These are phyloP conservation scores for Notodonta ziczac DNA, from an alignment of 2,888 invertebrate genomes.

Conservation along the genomic window DNA sequence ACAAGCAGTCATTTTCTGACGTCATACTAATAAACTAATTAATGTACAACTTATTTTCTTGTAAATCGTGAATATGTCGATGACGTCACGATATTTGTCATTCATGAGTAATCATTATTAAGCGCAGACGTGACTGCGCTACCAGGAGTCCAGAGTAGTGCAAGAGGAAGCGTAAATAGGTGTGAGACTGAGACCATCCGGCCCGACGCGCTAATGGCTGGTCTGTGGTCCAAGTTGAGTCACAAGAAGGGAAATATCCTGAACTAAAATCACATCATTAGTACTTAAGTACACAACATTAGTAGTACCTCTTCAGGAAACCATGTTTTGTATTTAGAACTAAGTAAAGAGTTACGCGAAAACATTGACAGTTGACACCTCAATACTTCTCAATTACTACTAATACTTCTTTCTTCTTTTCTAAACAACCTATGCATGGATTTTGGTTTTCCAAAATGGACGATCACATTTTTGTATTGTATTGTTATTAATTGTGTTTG, in stretches of 20 bases:
- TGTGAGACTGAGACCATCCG: conserved; percentile 82
- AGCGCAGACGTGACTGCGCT: conserved; percentile 36
- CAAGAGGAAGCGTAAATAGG: conserved; percentile 80
- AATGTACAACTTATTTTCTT: conserved; percentile 1
- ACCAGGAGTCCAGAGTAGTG: conserved; percentile 70
- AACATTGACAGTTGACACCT: too few relatives aligned
- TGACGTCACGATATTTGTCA: conserved; percentile 4
- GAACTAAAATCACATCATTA: background rate
- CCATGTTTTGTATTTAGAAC: too few relatives aligned
- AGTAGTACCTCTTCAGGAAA: too few relatives aligned
- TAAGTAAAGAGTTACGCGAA: too few relatives aligned
- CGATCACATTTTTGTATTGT: too few relatives aligned
- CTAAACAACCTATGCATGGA: too few relatives aligned
- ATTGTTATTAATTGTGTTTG: too few relatives aligned
- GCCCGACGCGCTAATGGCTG: conserved; percentile 72
- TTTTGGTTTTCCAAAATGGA: too few relatives aligned
- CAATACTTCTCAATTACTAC: too few relatives aligned
- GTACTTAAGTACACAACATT: too few relatives aligned
- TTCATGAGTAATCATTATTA: conserved; percentile 27
- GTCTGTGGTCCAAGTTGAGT: conserved; percentile 45
- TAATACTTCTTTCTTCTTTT: too few relatives aligned
- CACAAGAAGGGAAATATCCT: background rate
- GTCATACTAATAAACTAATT: conserved; percentile 1
- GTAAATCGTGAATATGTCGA: background rate
- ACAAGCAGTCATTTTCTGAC: background rate